These are phyloP conservation scores for Tamandua tetradactyla DNA, from an alignment of 2,797 vertebrate genomes.

Conservation along the genomic window DNA sequence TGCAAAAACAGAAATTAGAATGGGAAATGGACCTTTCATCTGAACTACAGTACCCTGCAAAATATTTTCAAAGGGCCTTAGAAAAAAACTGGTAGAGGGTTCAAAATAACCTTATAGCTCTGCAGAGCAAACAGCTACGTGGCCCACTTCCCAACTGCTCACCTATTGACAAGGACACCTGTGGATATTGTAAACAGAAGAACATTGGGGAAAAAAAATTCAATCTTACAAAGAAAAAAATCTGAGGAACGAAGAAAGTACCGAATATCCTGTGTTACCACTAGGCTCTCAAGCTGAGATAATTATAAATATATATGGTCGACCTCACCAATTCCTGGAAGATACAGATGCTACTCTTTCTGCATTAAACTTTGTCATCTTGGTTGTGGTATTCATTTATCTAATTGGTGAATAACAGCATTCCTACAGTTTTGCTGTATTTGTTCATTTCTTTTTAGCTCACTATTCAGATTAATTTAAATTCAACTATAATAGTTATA, in stretches of 20 bases:
- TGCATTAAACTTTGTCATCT: background rate
- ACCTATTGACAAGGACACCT: background rate
- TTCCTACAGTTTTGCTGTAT: background rate
- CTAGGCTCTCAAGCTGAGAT: background rate
- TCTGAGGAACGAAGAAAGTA: no score
- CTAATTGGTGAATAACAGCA: background rate
- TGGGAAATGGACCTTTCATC: background rate
- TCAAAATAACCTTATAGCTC: background rate
- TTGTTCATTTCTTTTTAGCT: background rate
- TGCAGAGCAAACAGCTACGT: background rate
- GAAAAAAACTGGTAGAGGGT: background rate
- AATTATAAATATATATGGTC: background rate
- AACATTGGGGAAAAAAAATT: background rate
- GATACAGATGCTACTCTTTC: background rate
- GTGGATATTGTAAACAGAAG: background rate
- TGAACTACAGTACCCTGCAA: background rate
- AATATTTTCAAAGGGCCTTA: background rate
- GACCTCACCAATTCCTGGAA: background rate
- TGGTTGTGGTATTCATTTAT: background rate
- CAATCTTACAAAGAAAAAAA: background rate
- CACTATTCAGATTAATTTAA: background rate
- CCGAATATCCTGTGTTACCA: background rate
- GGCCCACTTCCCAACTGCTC: background rate
- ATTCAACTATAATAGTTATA: background rate
- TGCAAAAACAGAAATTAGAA: background rate